Evolutionary conservation across 2,888 invertebrate genomes (phyloP), one percentile per base, ranked within the genome.

Genomic region (Tiliacea citrago): DNA sequence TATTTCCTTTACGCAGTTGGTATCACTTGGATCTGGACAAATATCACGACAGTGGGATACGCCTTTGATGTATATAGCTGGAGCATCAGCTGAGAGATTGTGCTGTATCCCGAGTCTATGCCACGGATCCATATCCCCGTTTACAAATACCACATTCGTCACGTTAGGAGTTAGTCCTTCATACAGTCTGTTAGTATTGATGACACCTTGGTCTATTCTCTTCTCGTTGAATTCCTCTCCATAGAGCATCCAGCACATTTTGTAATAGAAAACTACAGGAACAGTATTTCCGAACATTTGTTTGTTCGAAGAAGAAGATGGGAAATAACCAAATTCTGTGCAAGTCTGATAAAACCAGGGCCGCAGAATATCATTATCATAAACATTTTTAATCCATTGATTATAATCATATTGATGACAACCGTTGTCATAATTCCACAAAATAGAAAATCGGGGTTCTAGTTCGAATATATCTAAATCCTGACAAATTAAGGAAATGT

Each of bases 241-340:
- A 82, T 94, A 97, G 12, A 95, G 49, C 75, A 90, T 92, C 8
- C 75, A 82, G 84, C 97, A 97, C 47, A 93, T 83, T 18, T 92
- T 91, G 6, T 92, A 90, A 84, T 88, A 97, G 49, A 92, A 95
- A 6, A 94, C 92, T 8, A 96, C 67, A 0, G 95, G 93, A 63
- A 97, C 85, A 24, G 93, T 91, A 24, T 93, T 90, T 7, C 96
- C 96, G 89, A 98, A 98, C 0, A 97, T 97, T 35, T 97, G 97
- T 3, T 94, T 91, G 13, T 92, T 88, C 0, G 97, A 96, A 77
- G 96, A 96, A 0, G 97, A 96, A 0, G 97, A 97, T 91, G 98
- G 98, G 89, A 96, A 98, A 90, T 97, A 98, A n/a, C 98, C 98
- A 89, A 97, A 98, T 92, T 98, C 98, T 9, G 97, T 97, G 91